Evolutionary conservation across 2,888 invertebrate genomes (phyloP).

Genomic region (Drosophila lutescens): DNA sequence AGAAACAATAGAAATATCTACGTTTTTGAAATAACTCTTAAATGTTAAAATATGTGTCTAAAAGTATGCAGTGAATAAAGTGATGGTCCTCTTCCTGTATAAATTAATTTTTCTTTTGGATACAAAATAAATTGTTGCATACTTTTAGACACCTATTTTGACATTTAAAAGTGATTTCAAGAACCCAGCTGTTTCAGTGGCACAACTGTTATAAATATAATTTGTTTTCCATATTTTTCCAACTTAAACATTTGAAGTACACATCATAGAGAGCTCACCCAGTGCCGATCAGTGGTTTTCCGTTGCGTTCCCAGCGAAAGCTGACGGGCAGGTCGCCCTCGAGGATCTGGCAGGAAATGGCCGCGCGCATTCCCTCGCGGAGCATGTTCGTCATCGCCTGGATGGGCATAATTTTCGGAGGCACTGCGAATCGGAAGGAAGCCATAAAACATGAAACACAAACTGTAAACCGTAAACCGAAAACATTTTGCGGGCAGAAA

Average conservation of each 20-base stretch:
- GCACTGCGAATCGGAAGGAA: constrained; percentile 86
- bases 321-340: constrained; percentile 96
- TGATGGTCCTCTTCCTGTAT: no score
- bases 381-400: constrained; percentile 92
- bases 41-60: no score
- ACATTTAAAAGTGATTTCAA: no score
- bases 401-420: constrained; percentile 93
- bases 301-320: constrained; percentile 96
- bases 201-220: no score
- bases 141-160: no score
- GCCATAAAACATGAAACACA: constrained; percentile 14
- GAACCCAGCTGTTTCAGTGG: no score
- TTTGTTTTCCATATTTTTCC: no score
- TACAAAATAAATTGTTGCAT: no score
- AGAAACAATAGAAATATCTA: no score
- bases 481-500: constrained; percentile 24
- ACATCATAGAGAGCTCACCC: constrained; percentile 82
- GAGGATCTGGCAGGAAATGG: constrained; percentile 95
- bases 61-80: no score
- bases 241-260: neutral
- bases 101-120: no score
- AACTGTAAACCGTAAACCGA: constrained; percentile 12
- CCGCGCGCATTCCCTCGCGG: constrained; percentile 93
- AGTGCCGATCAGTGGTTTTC: constrained; percentile 89
- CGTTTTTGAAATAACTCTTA: no score